A percentile compares a stretch with the other conserved stretches of the same genome.
Evolutionary conservation across 2,888 invertebrate genomes (phyloP).

Genomic region (Tillus elongatus): DNA sequence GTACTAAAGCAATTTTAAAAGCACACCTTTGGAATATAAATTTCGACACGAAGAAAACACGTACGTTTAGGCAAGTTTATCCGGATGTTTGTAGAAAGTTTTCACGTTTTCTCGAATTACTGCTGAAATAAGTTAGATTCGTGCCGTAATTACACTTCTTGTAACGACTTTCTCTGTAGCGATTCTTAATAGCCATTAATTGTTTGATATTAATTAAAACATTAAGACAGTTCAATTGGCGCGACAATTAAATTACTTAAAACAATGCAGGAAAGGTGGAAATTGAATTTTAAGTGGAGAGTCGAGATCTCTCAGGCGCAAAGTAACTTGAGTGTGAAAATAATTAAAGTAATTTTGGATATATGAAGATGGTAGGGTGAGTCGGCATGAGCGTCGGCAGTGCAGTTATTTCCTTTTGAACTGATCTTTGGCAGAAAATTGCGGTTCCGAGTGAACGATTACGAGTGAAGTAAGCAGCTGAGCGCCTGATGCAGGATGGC

Average conservation of each 20-base stretch:
- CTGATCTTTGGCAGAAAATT: not conserved
- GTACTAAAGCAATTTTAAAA: constrained; percentile 35
- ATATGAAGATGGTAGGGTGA: no score
- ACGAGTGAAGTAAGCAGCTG: constrained; percentile 4
- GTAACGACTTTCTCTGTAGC: constrained; percentile 29
- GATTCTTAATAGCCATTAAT: constrained; percentile 34
- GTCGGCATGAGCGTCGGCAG: no score
- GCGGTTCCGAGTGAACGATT: not conserved
- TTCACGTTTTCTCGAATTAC: constrained; percentile 35
- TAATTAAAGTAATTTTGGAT: no score
- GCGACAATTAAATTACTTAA: constrained; percentile 7
- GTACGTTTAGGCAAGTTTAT: constrained; percentile 31
- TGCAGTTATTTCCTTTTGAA: no score
- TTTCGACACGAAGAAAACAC: constrained; percentile 30
- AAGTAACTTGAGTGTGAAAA: no score
- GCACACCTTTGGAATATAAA: constrained; percentile 33
- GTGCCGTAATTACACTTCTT: constrained; percentile 35
- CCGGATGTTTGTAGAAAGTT: constrained; percentile 36
- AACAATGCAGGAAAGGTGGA: no score
- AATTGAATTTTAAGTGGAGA: no score
- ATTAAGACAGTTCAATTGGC: constrained; percentile 23
- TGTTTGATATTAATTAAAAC: constrained; percentile 28
- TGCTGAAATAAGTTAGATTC: constrained; percentile 34
- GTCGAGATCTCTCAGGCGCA: no score
- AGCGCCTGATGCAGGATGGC: not conserved